phyloP scores from a whole-genome alignment of 2,888 invertebrate genomes.

The Thalpophila matura region DNA sequence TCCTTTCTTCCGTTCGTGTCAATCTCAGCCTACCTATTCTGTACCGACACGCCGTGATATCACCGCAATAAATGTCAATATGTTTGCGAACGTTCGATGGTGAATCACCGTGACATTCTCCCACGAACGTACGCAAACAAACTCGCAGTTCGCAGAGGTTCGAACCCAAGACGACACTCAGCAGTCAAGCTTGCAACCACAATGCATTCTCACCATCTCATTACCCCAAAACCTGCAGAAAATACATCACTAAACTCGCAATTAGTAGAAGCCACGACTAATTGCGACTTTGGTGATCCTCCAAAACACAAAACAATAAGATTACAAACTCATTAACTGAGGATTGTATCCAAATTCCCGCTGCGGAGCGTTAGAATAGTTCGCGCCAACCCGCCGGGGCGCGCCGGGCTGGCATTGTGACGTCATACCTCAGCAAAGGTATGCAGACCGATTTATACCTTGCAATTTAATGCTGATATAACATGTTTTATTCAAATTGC shows the following conservation, averaged over 20 bases:
- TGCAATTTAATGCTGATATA: constrained; percentile 3
- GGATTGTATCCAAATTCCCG: constrained; percentile 58
- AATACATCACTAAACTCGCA: constrained; percentile 32
- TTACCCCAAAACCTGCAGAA: constrained; percentile 4
- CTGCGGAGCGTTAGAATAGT: constrained; percentile 42
- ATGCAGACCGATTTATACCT: constrained; percentile 21
- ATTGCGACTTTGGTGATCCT: constrained; percentile 30
- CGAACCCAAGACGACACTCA: too few relatives aligned
- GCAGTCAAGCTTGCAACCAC: too few relatives aligned
- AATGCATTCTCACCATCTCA: not conserved
- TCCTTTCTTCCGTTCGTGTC: too few relatives aligned
- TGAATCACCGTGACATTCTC: too few relatives aligned
- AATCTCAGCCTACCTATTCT: too few relatives aligned
- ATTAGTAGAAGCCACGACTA: too few relatives aligned
- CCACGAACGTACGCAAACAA: too few relatives aligned
- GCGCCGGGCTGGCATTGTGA: constrained; percentile 8
- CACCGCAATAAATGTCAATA: too few relatives aligned
- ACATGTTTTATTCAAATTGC: constrained; percentile 30
- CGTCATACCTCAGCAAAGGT: constrained; percentile 38
- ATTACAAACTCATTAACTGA: constrained; percentile 59
- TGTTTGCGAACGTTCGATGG: too few relatives aligned
- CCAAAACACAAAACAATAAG: constrained; percentile 53
- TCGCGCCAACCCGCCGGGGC: constrained; percentile 17
- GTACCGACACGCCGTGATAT: too few relatives aligned
- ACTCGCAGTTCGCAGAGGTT: too few relatives aligned